phyloP scores from a whole-genome alignment of 2,888 invertebrate species.

The Lasioglossum lativentre region DNA sequence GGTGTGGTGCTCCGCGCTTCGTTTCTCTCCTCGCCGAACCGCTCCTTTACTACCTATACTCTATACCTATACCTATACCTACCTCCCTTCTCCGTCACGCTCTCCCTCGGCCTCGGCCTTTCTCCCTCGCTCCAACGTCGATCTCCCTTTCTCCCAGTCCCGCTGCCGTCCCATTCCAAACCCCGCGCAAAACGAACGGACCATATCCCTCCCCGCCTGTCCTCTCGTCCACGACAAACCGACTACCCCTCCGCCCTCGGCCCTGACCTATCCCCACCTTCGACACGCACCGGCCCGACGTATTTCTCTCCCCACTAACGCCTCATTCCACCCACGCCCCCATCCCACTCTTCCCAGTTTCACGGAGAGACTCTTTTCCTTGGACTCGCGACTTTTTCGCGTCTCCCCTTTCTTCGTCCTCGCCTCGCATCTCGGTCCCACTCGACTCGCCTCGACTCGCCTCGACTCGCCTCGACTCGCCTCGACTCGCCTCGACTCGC shows the following conservation, averaged over 20 bases:
- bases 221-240: slow-evolving; percentile 60
- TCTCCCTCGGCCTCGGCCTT: neutral
- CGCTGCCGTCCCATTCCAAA: slow-evolving; percentile 48
- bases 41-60: slow-evolving; percentile 22
- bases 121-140: slow-evolving; percentile 18
- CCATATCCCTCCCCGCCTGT: slow-evolving; percentile 66
- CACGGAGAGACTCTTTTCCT: slow-evolving; percentile 60
- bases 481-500: no score
- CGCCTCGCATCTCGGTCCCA: slow-evolving; percentile 13
- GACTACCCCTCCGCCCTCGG: slow-evolving; percentile 61
- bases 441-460: no score
- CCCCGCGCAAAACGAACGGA: slow-evolving; percentile 54
- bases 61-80: no score
- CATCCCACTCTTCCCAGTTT: slow-evolving; percentile 77
- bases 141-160: neutral
- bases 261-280: slow-evolving; percentile 78
- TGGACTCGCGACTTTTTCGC: slow-evolving; percentile 49
- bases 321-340: slow-evolving; percentile 84
- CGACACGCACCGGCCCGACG: slow-evolving; percentile 61
- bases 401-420: slow-evolving; percentile 54
- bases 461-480: no score
- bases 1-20: slow-evolving; percentile 1
- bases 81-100: slow-evolving; percentile 3
- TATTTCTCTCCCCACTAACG: slow-evolving; percentile 68
- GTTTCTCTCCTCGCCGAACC: slow-evolving; percentile 11